Evolutionary conservation across 2,797 vertebrate species (phyloP), one percentile per base, ranked within the genome.

Genomic region (Rousettus madagascariensis): DNA sequence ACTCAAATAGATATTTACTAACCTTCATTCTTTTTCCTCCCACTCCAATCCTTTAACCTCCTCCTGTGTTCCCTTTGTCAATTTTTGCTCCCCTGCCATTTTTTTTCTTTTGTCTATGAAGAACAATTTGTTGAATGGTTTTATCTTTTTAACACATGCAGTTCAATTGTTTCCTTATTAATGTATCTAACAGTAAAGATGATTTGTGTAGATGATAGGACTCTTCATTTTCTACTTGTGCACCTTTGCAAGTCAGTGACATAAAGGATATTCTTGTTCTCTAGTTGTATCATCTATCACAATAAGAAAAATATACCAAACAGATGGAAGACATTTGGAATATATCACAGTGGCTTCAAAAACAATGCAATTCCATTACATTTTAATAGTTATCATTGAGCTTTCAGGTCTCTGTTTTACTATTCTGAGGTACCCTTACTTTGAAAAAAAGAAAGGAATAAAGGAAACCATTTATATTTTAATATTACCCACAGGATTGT

Each of bases 1-100:
- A 75, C 15, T 51, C 61, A 95, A 93, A 94, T 61, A 94, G 36
- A 84, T 80, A 51, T 26, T 77, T 85, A 91, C 63, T 93, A 72
- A 89, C 9, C 30, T 91, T 38, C 20, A 59, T 51, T 33, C 66
- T 86, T 82, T 86, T 93, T 13, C 51, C 66, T 93, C 69, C 90
- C 84, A 91, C 71, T 57, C 28, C 17, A 95, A 85, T 41, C 15
- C 24, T 12, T 82, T 77, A 96, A 90, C 41, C 85, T 80, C 57
- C 43, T 85, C 63, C 33, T 49, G 19, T 90, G n/a, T 63, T 79
- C 68, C 66, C 77, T 53, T 36, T 16, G 22, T 92, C 55, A 96
- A 38, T 84, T 71, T 94, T 95, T 92, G 38, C 28, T 84, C 36
- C 78, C 51, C 59, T 85, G 17, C 53, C 28, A 79, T 82, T 90